phyloP scores from a whole-genome alignment of 2,888 invertebrate genomes.

The Pemphredon lugubris region DNA sequence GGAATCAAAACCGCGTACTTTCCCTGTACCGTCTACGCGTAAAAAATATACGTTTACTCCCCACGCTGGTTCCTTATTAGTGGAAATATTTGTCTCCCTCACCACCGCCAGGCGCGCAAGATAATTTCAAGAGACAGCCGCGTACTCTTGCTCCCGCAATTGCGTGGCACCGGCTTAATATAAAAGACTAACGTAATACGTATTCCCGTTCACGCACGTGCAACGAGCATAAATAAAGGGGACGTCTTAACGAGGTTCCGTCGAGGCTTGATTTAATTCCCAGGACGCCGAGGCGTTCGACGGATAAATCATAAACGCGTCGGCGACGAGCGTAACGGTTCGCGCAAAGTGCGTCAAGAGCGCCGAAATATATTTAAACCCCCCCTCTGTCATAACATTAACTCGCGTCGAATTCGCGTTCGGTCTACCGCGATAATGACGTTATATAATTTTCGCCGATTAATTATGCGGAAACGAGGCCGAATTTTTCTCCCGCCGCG shows the following conservation, averaged over 20 bases:
- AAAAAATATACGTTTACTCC: too few relatives aligned
- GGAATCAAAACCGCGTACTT: too few relatives aligned
- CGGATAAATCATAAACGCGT: slow-evolving; percentile 36
- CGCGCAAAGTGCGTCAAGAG: neutral
- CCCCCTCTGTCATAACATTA: too few relatives aligned
- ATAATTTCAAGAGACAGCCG: too few relatives aligned
- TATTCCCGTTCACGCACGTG: slow-evolving; percentile 6
- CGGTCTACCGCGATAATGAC: neutral
- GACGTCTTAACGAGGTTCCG: slow-evolving; percentile 60
- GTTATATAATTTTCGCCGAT: neutral
- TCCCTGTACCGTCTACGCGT: too few relatives aligned
- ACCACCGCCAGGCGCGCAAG: too few relatives aligned
- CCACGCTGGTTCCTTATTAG: too few relatives aligned
- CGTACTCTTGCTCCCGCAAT: too few relatives aligned
- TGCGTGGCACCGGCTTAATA: slow-evolving; percentile 27
- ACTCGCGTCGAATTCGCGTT: neutral
- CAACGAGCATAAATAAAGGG: slow-evolving; percentile 13
- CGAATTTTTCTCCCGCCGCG: too few relatives aligned
- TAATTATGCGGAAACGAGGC: neutral
- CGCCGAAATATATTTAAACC: too few relatives aligned
- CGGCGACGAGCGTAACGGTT: neutral
- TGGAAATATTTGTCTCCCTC: too few relatives aligned
- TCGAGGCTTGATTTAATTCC: slow-evolving; percentile 61
- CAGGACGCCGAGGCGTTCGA: slow-evolving; percentile 44
- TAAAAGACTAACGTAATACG: slow-evolving; percentile 44